A percentile compares a stretch with the other conserved stretches of the same genome.
Evolutionary conservation across 2,888 invertebrate species (phyloP).

Genomic region (Dynastes maya): DNA sequence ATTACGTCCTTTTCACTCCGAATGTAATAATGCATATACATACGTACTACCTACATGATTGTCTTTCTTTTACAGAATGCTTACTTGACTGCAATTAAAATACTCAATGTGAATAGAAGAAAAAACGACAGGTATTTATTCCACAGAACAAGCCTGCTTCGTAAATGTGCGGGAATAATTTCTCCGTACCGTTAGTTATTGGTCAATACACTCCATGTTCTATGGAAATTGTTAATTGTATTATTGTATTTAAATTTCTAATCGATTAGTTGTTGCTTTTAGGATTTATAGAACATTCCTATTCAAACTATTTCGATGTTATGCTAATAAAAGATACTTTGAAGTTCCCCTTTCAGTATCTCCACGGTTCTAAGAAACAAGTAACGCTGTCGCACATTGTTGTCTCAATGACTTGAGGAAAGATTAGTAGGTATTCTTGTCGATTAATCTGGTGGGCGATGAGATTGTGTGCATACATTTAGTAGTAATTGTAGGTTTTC

Average conservation of each 20-base stretch:
- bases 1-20: conserved; percentile 21
- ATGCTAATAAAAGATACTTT: not conserved
- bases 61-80: not conserved
- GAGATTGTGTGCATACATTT: no score
- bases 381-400: not conserved
- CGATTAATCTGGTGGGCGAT: no score
- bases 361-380: conserved; percentile 1
- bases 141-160: not conserved
- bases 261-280: conserved; percentile 15
- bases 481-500: no score
- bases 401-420: not conserved
- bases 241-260: conserved; percentile 41
- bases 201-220: conserved; percentile 34
- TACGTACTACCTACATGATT: not conserved
- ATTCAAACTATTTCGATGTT: conserved; percentile 4
- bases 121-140: conserved; percentile 21
- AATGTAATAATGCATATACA: not conserved
- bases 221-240: conserved; percentile 23
- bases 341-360: not conserved
- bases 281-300: not conserved
- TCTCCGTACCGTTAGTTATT: conserved; percentile 28
- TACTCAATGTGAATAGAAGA: conserved; percentile 3
- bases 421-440: no score
- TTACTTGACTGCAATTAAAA: conserved; percentile 30
- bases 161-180: conserved; percentile 22